phyloP scores from a whole-genome alignment of 2,888 invertebrate genomes.

The Orthosia gracilis region DNA sequence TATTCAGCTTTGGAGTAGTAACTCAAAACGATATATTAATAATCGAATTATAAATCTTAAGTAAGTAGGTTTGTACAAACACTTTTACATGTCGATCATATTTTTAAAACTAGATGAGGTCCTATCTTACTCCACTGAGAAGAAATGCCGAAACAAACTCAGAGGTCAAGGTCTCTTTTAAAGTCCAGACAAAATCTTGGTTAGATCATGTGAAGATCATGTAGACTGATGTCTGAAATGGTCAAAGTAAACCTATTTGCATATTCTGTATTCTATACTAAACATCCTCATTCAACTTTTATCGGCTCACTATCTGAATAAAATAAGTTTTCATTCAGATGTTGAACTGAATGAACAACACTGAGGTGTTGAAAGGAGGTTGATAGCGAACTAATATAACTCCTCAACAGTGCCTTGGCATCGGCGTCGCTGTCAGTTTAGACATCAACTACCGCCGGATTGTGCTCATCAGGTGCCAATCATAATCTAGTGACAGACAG shows the following conservation, averaged over 20 bases:
- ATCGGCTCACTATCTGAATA: conserved; percentile 15
- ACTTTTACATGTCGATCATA: too few species aligned
- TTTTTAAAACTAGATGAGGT: too few species aligned
- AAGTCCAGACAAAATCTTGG: too few species aligned
- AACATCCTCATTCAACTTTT: conserved; percentile 1
- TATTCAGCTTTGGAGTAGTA: not conserved
- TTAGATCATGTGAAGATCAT: too few species aligned
- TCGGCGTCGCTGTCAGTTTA: conserved; percentile 16
- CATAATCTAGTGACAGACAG: conserved; percentile 6
- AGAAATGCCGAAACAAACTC: too few species aligned
- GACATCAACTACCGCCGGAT: conserved; percentile 27
- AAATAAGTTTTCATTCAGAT: conserved; percentile 30
- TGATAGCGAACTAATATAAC: conserved; percentile 3
- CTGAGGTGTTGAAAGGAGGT: conserved; percentile 5
- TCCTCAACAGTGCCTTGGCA: conserved; percentile 13
- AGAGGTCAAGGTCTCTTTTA: too few species aligned
- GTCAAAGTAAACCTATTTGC: not conserved
- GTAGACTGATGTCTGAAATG: too few species aligned
- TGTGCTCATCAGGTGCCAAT: conserved; percentile 34
- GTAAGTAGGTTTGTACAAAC: too few species aligned
- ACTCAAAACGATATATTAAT: too few species aligned
- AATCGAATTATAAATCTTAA: too few species aligned
- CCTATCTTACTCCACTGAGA: too few species aligned
- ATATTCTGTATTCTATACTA: not conserved
- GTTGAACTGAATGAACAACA: too few species aligned